phyloP scores from a whole-genome alignment of 2,888 invertebrate genomes.

The Rhorus exstirpatorius region DNA sequence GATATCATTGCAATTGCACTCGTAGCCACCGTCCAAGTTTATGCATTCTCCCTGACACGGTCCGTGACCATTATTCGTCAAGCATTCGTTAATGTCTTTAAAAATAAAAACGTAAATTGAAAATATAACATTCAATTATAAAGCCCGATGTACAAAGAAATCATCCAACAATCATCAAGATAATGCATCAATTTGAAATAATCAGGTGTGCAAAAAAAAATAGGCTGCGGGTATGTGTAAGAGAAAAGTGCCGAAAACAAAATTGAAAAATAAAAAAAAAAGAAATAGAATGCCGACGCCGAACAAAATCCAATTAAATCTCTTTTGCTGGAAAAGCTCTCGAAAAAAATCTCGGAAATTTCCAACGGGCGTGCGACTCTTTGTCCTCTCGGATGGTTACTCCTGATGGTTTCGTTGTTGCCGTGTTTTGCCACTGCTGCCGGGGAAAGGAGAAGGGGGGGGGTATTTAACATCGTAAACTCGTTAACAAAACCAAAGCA shows the following conservation, averaged over 20 bases:
- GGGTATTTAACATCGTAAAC: slow-evolving; percentile 54
- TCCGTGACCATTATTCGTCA: slow-evolving; percentile 89
- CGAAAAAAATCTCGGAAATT: slow-evolving; percentile 24
- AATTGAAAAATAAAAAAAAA: slow-evolving; percentile 11
- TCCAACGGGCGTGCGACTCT: slow-evolving; percentile 22
- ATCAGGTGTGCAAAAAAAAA: background rate
- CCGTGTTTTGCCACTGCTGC: slow-evolving; percentile 37
- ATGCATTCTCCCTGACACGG: slow-evolving; percentile 89
- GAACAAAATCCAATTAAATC: slow-evolving; percentile 61
- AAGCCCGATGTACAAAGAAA: background rate
- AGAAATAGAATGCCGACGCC: slow-evolving; percentile 21
- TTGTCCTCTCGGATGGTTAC: slow-evolving; percentile 52
- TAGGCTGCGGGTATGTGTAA: background rate
- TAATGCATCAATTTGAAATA: slow-evolving; percentile 22
- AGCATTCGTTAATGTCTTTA: slow-evolving; percentile 89
- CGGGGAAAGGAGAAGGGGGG: background rate
- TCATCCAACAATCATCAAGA: background rate
- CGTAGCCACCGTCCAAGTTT: slow-evolving; percentile 88
- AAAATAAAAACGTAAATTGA: slow-evolving; percentile 1
- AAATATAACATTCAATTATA: slow-evolving; percentile 1
- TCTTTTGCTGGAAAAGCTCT: slow-evolving; percentile 31
- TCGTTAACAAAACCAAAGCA: slow-evolving; percentile 60
- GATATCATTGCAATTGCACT: slow-evolving; percentile 88
- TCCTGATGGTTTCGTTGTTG: slow-evolving; percentile 36
- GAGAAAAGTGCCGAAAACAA: slow-evolving; percentile 4